phyloP scores from a whole-genome alignment of 2,888 invertebrate species.

The Volucella bombylans region DNA sequence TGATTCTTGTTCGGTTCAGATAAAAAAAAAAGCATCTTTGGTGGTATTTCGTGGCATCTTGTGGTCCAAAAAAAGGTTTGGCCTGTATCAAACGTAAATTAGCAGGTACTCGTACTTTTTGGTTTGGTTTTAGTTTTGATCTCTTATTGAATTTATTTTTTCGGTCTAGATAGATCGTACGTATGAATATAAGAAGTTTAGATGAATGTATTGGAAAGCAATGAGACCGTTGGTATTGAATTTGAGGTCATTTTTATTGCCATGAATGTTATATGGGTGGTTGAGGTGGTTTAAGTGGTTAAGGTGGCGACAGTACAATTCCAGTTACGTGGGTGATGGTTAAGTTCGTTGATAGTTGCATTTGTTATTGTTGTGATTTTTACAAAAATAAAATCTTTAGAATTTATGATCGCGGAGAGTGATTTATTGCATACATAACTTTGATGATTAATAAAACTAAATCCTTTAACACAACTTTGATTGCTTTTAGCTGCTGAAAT shows the following conservation, averaged over 20 bases:
- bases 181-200: background rate
- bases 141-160: slow-evolving; percentile 20
- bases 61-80: slow-evolving; percentile 11
- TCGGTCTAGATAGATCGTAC: background rate
- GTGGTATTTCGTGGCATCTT: slow-evolving; percentile 26
- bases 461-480: no score
- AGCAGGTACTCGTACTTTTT: slow-evolving; percentile 21
- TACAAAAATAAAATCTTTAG: slow-evolving; percentile 4
- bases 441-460: background rate
- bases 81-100: slow-evolving; percentile 16
- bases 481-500: no score
- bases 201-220: background rate
- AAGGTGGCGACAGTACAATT: slow-evolving; percentile 15
- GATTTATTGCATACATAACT: background rate
- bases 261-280: background rate
- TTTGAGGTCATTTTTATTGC: slow-evolving; percentile 46
- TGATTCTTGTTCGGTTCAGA: slow-evolving; percentile 45
- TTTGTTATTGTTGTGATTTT: slow-evolving; percentile 12
- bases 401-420: slow-evolving; percentile 48
- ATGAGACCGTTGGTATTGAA: slow-evolving; percentile 45
- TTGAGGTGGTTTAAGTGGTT: background rate
- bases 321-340: slow-evolving; percentile 13
- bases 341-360: slow-evolving; percentile 16
- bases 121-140: background rate
- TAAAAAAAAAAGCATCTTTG: slow-evolving; percentile 39